A percentile compares a stretch with the other conserved stretches of the same genome.
These are phyloP conservation scores for Carterocephalus palaemon DNA, from an alignment of 2,888 invertebrate species.

Conservation along the genomic window DNA sequence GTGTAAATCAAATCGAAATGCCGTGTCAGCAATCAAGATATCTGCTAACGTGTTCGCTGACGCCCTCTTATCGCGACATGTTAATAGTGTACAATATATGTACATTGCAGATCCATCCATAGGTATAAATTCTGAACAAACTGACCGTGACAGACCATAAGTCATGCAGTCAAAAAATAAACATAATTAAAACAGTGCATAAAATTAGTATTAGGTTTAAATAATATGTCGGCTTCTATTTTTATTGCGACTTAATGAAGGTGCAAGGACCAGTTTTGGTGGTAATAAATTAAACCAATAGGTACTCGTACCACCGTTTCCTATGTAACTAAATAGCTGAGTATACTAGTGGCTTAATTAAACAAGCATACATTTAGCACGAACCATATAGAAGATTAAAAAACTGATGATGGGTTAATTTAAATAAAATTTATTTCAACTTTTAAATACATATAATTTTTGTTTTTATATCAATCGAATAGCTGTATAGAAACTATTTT, in stretches of 20 bases:
- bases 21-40: slow-evolving; percentile 10
- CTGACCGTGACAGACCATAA: slow-evolving; percentile 52
- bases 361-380: no score
- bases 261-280: slow-evolving; percentile 47
- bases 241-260: slow-evolving; percentile 64
- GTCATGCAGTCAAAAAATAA: slow-evolving; percentile 59
- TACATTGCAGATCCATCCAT: slow-evolving; percentile 50
- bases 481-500: no score
- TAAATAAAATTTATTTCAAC: no score
- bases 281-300: slow-evolving; percentile 45
- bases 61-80: slow-evolving; percentile 10
- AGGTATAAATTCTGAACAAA: slow-evolving; percentile 50
- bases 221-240: slow-evolving; percentile 55
- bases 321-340: no score
- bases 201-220: slow-evolving; percentile 57
- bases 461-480: no score
- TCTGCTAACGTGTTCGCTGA: slow-evolving; percentile 17
- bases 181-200: slow-evolving; percentile 55
- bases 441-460: no score
- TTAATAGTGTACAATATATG: slow-evolving; percentile 27
- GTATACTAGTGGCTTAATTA: no score
- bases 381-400: no score
- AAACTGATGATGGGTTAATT: no score
- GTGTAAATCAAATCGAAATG: slow-evolving; percentile 4
- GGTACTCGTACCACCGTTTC: no score